Base-by-base conservation (phyloP, 2,113 vertebrate species). In the Python bivittatus region DNA sequence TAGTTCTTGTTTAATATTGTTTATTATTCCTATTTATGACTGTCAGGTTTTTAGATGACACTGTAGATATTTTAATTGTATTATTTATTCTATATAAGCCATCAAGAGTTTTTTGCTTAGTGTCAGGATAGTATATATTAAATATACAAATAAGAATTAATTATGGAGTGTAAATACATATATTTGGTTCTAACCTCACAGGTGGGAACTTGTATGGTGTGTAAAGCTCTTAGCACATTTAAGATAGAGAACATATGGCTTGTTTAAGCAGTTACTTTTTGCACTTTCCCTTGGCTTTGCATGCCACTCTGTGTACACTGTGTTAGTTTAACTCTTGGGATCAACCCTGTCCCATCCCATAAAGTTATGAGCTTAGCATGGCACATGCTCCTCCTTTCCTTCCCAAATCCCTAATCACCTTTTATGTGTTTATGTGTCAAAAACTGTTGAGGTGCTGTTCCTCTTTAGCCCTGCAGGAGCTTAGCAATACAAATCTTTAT, bases 401-500 rank as follows among this genome's bases (percentile, higher is more conserved):
- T 92, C 83, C 64, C n/a, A 54, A 44, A 54, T 79, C 54, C 92
- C 29, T 88, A 87, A 72, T 86, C 1, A 0, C 29, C 87, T 89
- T 79, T 48, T 89, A 88, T 84, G 57, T 56, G 22, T 89, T 91
- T 61, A 52, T 48, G 88, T 93, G 88, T 93, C 94, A 96, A 89
- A 94, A 93, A 20, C 0, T 0, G 23, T 88, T 94, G 44, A 33
- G 89, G 60, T 93, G 86, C 91, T 95, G 95, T 94, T 52, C 48
- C 90, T 92, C 94, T 92, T 79, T 94, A 94, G 90, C 93, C 79
- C 90, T 25, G 44, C 94, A 96, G 91, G 79, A 92, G 88, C 84
- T 94, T 93, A 72, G 93, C 64, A 94, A 88, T 94, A 79, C 1
- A 57, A 93, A 84, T 92, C 64, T 90, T 90, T 83, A 29, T 44